Evolutionary conservation across 2,113 vertebrate species (phyloP), one percentile per base, ranked within the genome.

Genomic region (Pseudopodoces humilis): DNA sequence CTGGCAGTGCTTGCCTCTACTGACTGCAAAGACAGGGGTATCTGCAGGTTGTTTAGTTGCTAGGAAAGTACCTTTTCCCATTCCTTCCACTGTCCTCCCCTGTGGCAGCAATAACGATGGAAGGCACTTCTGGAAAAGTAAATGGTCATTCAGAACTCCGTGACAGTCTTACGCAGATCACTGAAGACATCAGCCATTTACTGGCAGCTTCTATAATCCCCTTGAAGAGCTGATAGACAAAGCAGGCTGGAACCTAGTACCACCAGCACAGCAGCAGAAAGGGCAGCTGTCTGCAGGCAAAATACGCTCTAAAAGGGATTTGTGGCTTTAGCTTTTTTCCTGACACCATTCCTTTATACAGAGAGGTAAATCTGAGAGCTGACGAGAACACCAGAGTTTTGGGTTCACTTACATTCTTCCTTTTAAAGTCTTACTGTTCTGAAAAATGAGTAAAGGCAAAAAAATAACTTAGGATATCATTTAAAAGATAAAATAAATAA

Each of bases 121-220:
- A 69, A 96, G 56, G 56, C 46, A 63, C 53, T 94, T 92, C 75
- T 63, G 69, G 56, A 50, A 78, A 78, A 74, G 46, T 41, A 91
- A 88, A 83, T 10, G 47, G 76, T 85, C 58, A 84, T 96, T 92
- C 64, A 88, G 55, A 58, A 56, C 44, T 33, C 75, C 24, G 13
- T 75, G 75, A 88, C 88, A 91, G 91, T 63, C 59, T 84, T 75
- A 68, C 4, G 6, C 56, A 96, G 35, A 81, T 59, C 52, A 53
- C 74, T 35, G 35, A 86, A 78, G 86, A 83, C 37, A 64, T 52
- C n/a, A 77, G 76, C 71, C 87, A 67, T 62, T 71, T 65, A 74
- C 23, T 62, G 62, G 94, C 59, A 56, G 81, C 62, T 74, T 80
- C 75, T 37, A 83, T 72, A 78, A 86, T 84, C 79, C 74, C 28